These are phyloP conservation scores for Nebria salina DNA, from an alignment of 2,888 invertebrate genomes.

Conservation along the genomic window DNA sequence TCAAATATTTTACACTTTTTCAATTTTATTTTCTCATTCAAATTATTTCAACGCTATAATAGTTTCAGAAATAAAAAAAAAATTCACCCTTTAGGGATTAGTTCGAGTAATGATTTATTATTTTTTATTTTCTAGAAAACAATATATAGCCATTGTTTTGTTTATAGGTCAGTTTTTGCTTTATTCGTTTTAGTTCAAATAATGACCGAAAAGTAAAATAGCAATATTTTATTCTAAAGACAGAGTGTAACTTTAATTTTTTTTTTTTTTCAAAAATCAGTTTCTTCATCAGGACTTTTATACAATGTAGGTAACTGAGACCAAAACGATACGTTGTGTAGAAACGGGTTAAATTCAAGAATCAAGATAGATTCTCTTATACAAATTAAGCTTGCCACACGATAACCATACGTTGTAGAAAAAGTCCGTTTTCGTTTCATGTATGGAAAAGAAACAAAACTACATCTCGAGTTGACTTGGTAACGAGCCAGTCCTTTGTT, in stretches of 20 bases:
- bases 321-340: not conserved
- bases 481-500: constrained; percentile 22
- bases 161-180: too few species aligned
- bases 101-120: too few species aligned
- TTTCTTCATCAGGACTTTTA: not conserved
- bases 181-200: too few species aligned
- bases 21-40: too few species aligned
- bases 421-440: not conserved
- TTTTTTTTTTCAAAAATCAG: not conserved
- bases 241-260: too few species aligned
- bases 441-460: not conserved
- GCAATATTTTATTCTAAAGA: too few species aligned
- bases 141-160: too few species aligned
- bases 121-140: too few species aligned
- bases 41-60: too few species aligned
- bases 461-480: not conserved
- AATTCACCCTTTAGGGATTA: too few species aligned
- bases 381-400: not conserved
- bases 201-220: too few species aligned
- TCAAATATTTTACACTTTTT: not conserved
- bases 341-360: not conserved
- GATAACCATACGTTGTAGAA: not conserved
- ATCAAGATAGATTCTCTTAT: not conserved
- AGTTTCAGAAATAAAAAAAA: too few species aligned
- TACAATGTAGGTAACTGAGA: not conserved